Percentiles rank a stretch among this genome's conserved stretches.
phyloP scores from a whole-genome alignment of 2,888 invertebrate genomes.

The Hypena proboscidalis region DNA sequence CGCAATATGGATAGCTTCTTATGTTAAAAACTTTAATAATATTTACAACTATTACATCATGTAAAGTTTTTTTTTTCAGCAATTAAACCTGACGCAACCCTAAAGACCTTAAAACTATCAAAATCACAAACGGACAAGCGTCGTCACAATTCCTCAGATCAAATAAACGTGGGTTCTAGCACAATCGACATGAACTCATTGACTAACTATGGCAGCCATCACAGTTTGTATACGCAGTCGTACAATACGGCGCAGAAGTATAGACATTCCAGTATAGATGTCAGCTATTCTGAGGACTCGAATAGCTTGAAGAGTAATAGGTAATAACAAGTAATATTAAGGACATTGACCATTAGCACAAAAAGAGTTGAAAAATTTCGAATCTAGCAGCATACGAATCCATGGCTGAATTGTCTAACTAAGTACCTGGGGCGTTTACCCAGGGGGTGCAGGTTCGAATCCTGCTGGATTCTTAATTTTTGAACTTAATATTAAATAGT shows the following conservation, averaged over 20 bases:
- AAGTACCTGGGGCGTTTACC: too few relatives aligned
- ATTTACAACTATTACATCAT: too few relatives aligned
- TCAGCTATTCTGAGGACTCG: conserved; percentile 88
- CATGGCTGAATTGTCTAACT: too few relatives aligned
- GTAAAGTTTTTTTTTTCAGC: conserved; percentile 54
- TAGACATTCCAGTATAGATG: conserved; percentile 77
- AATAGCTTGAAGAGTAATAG: conserved; percentile 88
- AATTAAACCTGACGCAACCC: conserved; percentile 62
- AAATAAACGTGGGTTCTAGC: conserved; percentile 62
- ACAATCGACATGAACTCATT: conserved; percentile 59
- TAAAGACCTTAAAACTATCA: conserved; percentile 69
- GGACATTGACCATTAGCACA: background rate
- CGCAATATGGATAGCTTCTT: too few relatives aligned
- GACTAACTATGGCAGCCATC: conserved; percentile 78
- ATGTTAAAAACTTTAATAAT: too few relatives aligned
- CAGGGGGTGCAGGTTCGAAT: too few relatives aligned
- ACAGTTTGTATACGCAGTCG: conserved; percentile 72
- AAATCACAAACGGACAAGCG: conserved; percentile 85
- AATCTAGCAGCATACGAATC: too few relatives aligned
- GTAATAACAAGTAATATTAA: conserved; percentile 52
- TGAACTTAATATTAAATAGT: too few relatives aligned
- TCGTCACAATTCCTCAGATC: conserved; percentile 77
- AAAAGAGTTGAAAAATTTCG: too few relatives aligned
- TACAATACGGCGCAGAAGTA: conserved; percentile 66
- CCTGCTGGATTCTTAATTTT: too few relatives aligned